phyloP scores from a whole-genome alignment of 2,113 vertebrate species.

The Morone saxatilis region DNA sequence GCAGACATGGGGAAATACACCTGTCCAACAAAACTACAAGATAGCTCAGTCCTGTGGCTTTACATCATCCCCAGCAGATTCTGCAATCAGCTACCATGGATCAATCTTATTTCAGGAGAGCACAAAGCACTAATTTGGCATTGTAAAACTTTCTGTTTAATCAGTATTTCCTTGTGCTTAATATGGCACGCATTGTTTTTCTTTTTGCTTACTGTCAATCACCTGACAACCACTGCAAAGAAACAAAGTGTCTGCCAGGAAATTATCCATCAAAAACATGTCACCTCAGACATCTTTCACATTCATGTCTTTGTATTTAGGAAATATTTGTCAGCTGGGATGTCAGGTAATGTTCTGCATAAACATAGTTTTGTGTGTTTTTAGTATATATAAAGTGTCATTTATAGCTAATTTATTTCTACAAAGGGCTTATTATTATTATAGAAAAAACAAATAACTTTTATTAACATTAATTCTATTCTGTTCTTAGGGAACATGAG shows the following conservation, averaged over 20 bases:
- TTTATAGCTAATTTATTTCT: constrained; percentile 22
- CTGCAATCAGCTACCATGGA: neutral
- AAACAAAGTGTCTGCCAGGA: constrained; percentile 48
- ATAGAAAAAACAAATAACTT: constrained; percentile 39
- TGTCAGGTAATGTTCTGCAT: constrained; percentile 33
- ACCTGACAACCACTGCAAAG: constrained; percentile 34
- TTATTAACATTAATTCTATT: constrained; percentile 11
- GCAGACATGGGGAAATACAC: neutral
- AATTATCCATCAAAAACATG: constrained; percentile 57
- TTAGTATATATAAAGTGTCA: neutral
- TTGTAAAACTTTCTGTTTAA: constrained; percentile 26
- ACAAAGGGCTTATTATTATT: constrained; percentile 39
- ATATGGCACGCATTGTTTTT: constrained; percentile 15
- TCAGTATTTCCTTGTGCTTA: constrained; percentile 18
- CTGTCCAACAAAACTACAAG: neutral
- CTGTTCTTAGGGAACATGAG: constrained; percentile 17
- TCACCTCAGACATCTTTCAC: constrained; percentile 54
- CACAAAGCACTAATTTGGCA: constrained; percentile 26
- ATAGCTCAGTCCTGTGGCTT: neutral
- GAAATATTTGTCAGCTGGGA: constrained; percentile 18
- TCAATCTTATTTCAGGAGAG: constrained; percentile 1
- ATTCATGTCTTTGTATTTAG: constrained; percentile 30
- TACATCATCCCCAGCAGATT: neutral
- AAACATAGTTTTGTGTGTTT: constrained; percentile 21
- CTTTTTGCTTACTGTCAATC: constrained; percentile 46